phyloP scores from a whole-genome alignment of 2,797 vertebrate species.

The Melanotaenia nigrans region DNA sequence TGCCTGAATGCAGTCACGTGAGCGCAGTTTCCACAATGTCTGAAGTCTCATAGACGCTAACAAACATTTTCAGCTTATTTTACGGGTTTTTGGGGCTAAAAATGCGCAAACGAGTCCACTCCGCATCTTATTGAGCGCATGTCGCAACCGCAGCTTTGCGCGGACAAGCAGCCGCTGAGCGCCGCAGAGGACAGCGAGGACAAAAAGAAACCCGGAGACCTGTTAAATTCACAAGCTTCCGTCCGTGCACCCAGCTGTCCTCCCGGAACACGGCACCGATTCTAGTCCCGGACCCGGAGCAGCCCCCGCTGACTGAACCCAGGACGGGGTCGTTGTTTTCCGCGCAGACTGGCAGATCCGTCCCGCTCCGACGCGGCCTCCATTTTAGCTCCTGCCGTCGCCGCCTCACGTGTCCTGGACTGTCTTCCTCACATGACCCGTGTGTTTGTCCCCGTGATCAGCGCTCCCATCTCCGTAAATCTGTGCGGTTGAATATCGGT shows the following conservation, averaged over 20 bases:
- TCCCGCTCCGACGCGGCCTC: conserved; percentile 75
- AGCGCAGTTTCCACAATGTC: fast-evolving
- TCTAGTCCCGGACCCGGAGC: neutral
- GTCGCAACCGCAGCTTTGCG: conserved; percentile 52
- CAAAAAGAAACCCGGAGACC: conserved; percentile 4
- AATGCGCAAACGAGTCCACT: conserved; percentile 64
- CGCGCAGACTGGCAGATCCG: conserved; percentile 38
- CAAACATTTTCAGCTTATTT: too few relatives aligned
- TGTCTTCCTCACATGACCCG: conserved; percentile 94
- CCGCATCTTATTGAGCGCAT: conserved; percentile 76
- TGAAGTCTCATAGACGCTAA: neutral
- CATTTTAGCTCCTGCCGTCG: conserved; percentile 83
- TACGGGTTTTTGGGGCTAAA: neutral
- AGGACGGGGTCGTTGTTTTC: neutral
- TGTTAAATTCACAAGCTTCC: neutral
- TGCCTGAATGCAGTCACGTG: conserved; percentile 33
- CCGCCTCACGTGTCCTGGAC: conserved; percentile 89
- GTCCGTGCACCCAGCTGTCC: neutral
- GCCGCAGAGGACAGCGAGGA: conserved; percentile 40
- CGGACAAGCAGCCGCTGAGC: conserved; percentile 70
- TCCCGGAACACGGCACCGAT: neutral
- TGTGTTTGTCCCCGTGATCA: conserved; percentile 98
- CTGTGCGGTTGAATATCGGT: conserved; percentile 80
- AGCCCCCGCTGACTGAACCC: neutral
- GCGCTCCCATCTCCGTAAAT: conserved; percentile 84